Evolutionary conservation across 2,888 invertebrate species (phyloP).

Genomic region (Uloborus plumipes): DNA sequence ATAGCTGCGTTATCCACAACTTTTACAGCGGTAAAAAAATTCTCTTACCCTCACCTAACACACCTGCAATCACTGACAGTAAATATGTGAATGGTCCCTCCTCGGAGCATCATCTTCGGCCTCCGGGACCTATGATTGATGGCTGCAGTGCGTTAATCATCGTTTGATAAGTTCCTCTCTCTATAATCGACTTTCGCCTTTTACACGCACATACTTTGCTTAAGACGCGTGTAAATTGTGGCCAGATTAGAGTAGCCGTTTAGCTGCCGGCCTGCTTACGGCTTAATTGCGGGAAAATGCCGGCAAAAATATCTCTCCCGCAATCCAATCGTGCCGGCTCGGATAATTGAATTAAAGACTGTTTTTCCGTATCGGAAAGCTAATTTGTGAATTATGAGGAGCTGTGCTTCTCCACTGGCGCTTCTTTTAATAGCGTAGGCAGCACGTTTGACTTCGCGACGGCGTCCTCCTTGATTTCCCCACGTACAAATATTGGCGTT

Average conservation of each 20-base stretch:
- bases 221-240: slow-evolving; percentile 43
- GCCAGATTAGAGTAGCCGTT: slow-evolving; percentile 35
- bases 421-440: not conserved
- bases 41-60: too few relatives aligned
- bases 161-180: slow-evolving; percentile 52
- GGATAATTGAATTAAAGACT: slow-evolving; percentile 14
- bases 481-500: too few relatives aligned
- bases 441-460: too few relatives aligned
- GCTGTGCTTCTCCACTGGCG: not conserved
- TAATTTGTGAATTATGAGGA: slow-evolving; percentile 6
- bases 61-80: too few relatives aligned
- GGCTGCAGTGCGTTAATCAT: slow-evolving; percentile 53
- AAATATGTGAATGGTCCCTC: too few relatives aligned
- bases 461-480: too few relatives aligned
- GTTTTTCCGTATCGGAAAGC: not conserved
- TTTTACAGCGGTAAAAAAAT: too few relatives aligned
- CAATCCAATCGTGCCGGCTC: not conserved
- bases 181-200: slow-evolving; percentile 55
- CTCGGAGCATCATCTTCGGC: not conserved
- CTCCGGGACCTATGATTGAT: slow-evolving; percentile 48
- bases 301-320: not conserved
- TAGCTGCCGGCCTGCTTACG: slow-evolving; percentile 6
- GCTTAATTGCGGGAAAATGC: slow-evolving; percentile 21
- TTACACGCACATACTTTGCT: slow-evolving; percentile 30
- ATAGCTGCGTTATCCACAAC: too few relatives aligned